A percentile compares a stretch with the other conserved stretches of the same genome.
These are phyloP conservation scores for Antechinus stuartii DNA, from an alignment of 2,113 vertebrate species.

Conservation along the genomic window DNA sequence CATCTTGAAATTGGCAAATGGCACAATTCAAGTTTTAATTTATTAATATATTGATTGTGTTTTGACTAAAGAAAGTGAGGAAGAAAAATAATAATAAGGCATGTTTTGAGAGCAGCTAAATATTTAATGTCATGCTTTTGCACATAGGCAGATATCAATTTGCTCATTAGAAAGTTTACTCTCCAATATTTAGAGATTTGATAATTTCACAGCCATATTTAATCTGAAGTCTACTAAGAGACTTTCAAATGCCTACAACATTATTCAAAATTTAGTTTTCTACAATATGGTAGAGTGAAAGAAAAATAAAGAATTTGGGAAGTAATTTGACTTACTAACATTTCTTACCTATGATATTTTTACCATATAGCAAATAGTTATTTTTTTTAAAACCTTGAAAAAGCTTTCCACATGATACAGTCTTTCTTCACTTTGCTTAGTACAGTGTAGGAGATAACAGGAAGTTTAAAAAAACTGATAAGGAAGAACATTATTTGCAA, in stretches of 20 bases:
- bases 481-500: neutral
- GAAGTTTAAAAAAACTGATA: neutral
- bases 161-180: neutral
- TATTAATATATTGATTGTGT: neutral
- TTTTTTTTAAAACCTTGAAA: constrained; percentile 1
- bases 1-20: neutral
- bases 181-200: neutral
- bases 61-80: neutral
- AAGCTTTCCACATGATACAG: neutral
- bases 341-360: neutral
- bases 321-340: neutral
- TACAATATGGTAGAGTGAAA: neutral
- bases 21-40: neutral
- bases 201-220: neutral
- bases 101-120: neutral
- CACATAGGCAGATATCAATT: neutral
- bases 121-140: neutral
- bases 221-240: neutral
- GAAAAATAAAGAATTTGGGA: neutral
- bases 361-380: neutral
- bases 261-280: neutral
- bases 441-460: neutral
- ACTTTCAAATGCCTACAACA: neutral
- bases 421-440: neutral
- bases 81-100: neutral